Percentiles rank a stretch among this genome's conserved stretches.
phyloP scores from a whole-genome alignment of 2,113 vertebrate species.

The Malurus cyaneus region DNA sequence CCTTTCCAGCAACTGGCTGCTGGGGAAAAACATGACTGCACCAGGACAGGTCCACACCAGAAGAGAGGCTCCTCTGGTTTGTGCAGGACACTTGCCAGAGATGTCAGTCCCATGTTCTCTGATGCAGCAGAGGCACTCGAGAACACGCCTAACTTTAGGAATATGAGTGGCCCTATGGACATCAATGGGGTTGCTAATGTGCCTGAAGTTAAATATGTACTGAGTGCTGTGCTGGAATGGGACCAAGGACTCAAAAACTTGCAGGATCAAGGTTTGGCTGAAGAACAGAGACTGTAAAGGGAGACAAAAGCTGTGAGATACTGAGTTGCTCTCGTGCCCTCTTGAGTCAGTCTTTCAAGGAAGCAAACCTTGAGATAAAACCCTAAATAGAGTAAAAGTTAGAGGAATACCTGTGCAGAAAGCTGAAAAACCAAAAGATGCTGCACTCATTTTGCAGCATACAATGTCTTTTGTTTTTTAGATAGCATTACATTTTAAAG shows the following conservation, averaged over 20 bases:
- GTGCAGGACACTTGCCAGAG: background rate
- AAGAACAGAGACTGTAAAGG: constrained; percentile 32
- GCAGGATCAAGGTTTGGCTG: constrained; percentile 49
- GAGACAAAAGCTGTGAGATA: constrained; percentile 6
- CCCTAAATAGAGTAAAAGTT: background rate
- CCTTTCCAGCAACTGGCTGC: background rate
- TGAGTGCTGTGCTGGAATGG: constrained; percentile 1
- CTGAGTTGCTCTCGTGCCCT: background rate
- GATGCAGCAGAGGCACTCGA: background rate
- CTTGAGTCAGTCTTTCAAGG: background rate
- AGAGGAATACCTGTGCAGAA: constrained; percentile 3
- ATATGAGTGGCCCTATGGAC: background rate
- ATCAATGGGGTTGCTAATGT: constrained; percentile 10
- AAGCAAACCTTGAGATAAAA: background rate
- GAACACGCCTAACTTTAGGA: constrained; percentile 6
- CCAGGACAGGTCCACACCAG: background rate
- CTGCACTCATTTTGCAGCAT: background rate
- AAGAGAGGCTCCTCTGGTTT: background rate
- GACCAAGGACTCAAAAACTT: constrained; percentile 29
- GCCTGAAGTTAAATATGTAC: constrained; percentile 18
- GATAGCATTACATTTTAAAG: constrained; percentile 9
- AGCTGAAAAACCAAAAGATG: background rate
- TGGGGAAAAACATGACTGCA: background rate
- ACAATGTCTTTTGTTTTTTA: background rate
- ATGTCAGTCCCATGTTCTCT: background rate